Percentiles rank a stretch among this genome's conserved stretches.
Conservation (phyloP, 2,888 invertebrate genomes). For the Dolomedes plantarius region DNA sequence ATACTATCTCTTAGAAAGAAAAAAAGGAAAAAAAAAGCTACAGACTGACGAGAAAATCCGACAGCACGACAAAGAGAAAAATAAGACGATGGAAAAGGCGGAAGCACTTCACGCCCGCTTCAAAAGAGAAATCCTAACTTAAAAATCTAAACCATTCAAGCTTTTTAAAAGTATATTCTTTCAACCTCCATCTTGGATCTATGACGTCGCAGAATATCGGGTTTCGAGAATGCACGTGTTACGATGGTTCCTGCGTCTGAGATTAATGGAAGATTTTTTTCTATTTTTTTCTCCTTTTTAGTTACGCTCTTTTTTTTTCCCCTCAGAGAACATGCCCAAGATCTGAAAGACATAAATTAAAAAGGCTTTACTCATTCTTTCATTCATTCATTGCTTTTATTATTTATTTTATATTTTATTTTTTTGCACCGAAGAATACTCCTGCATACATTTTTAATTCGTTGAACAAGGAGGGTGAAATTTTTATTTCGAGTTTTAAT, state of each 20-base stretch:
- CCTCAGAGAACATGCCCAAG: neutral
- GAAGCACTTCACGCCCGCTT: neutral
- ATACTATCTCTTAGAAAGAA: no score
- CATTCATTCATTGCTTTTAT: neutral
- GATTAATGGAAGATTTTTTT: slow-evolving; percentile 1
- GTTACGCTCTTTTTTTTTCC: neutral
- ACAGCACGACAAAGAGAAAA: no score
- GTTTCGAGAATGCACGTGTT: neutral
- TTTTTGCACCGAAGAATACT: neutral
- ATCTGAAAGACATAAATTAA: slow-evolving; percentile 8
- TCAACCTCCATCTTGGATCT: neutral
- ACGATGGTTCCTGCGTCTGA: neutral
- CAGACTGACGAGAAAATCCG: no score
- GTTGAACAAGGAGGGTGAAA: neutral
- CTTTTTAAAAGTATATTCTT: neutral
- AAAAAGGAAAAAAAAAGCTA: no score
- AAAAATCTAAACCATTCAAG: neutral
- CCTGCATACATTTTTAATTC: neutral
- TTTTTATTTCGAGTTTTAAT: neutral
- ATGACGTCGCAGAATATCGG: slow-evolving; percentile 4
- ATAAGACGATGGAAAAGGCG: neutral
- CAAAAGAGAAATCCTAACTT: neutral
- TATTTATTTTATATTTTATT: no score
- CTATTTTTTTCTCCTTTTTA: neutral
- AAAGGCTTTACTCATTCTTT: neutral